Evolutionary conservation across 92 coral and sea anemone genomes (phyloP), one percentile per base, ranked within the genome.

Genomic region (Isaurus tuberculatus): DNA sequence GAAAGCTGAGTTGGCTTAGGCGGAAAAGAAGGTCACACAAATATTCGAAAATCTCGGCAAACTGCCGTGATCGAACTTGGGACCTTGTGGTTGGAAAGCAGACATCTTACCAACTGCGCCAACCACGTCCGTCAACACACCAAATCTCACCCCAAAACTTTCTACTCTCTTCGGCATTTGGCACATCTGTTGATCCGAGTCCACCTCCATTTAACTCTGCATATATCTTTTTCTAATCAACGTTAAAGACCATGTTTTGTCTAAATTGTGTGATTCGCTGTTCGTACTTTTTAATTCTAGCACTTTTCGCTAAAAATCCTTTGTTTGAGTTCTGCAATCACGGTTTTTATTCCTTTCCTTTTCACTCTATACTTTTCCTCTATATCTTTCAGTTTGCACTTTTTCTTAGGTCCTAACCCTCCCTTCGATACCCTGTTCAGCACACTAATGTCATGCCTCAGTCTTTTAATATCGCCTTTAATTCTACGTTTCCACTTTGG

Each of bases 111-210:
- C n/a, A n/a, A n/a, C n/a, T n/a, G n/a, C n/a, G n/a, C n/a, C n/a
- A n/a, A n/a, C n/a, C n/a, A n/a, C n/a, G n/a, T 61, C 67, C 68
- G 28, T 82, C 31, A 63, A 73, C 27, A 22, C 25, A 27, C 66
- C 73, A 73, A 82, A 25, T 61, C 79, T 36, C 14, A 67, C 77
- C 30, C 77, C 77, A 34, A 66, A 65, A 34, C 37, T 29, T 65
- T 53, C 78, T 74, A 57, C 74, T 36, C 61, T 61, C 67, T 61
- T 61, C 67, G 20, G 67, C 67, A 61, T 61, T 61, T 22, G 67
- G 67, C 67, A 61, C 32, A 61, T 61, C 67, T 61, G 32, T 61
- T 61, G 67, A 61, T 61, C 67, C 28, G 29, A 61, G 67, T 61
- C 67, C 67, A 61, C 67, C 67, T 61, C 67, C 67, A 61, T 61